Percentiles rank a stretch among this genome's conserved stretches.
These are phyloP conservation scores for Alethe castanea DNA, from an alignment of 2,113 vertebrate genomes.

Conservation along the genomic window DNA sequence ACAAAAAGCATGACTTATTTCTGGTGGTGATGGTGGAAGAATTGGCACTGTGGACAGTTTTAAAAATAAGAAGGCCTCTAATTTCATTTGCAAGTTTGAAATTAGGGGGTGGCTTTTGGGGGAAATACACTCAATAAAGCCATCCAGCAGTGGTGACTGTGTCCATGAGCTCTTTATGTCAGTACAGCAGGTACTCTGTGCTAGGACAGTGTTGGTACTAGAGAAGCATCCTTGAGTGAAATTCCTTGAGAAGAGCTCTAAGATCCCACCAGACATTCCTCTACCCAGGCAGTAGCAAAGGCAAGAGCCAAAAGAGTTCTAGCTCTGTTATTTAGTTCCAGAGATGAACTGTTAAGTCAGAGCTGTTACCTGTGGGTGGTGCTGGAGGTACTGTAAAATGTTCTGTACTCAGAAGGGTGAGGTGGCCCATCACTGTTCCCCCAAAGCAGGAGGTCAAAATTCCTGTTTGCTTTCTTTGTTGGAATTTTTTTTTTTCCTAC, in stretches of 20 bases:
- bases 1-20: not conserved
- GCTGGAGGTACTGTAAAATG: not conserved
- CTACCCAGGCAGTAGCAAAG: not conserved
- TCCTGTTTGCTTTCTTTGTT: not conserved
- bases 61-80: not conserved
- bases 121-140: not conserved
- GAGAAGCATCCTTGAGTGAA: not conserved
- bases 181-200: not conserved
- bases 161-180: not conserved
- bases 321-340: not conserved
- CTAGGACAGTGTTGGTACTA: not conserved
- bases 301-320: not conserved
- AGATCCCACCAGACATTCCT: not conserved
- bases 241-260: not conserved
- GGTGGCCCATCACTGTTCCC: not conserved
- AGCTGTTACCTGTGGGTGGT: not conserved
- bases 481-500: not conserved
- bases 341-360: not conserved
- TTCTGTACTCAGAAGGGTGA: not conserved
- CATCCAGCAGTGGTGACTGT: not conserved
- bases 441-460: not conserved
- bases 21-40: not conserved
- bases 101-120: not conserved
- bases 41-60: not conserved
- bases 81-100: not conserved